These are phyloP conservation scores for Enteromius anoplus DNA, from an alignment of 2,797 vertebrate species.

Conservation along the genomic window DNA sequence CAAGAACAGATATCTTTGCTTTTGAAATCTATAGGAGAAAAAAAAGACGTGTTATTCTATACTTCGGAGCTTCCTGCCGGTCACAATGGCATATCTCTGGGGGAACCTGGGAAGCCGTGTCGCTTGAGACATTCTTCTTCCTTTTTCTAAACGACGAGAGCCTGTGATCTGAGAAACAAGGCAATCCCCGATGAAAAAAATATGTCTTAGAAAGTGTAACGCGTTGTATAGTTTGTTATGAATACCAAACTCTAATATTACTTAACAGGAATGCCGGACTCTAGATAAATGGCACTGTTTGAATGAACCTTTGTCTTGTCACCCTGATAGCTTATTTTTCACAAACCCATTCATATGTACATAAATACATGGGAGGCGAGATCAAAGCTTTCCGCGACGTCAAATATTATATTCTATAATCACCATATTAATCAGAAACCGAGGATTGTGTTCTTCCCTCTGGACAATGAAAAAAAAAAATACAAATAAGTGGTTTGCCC, in stretches of 20 bases:
- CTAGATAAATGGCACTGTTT: slow-evolving; percentile 53
- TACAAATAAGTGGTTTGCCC: not conserved
- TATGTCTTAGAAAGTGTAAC: slow-evolving; percentile 68
- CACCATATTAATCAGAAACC: slow-evolving; percentile 14
- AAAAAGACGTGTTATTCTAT: slow-evolving; percentile 79
- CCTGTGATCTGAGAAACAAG: slow-evolving; percentile 72
- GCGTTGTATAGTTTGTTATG: slow-evolving; percentile 65
- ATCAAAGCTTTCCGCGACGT: slow-evolving; percentile 25
- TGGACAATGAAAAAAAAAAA: not conserved
- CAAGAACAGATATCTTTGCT: slow-evolving; percentile 51
- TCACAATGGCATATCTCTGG: slow-evolving; percentile 79
- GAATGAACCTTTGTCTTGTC: slow-evolving; percentile 57
- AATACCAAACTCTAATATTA: slow-evolving; percentile 72
- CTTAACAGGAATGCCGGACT: slow-evolving; percentile 67
- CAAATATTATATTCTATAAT: slow-evolving; percentile 9
- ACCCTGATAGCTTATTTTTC: slow-evolving; percentile 45
- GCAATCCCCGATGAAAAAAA: slow-evolving; percentile 69
- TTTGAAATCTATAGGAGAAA: slow-evolving; percentile 74
- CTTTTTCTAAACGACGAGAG: slow-evolving; percentile 71
- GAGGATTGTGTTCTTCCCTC: not conserved
- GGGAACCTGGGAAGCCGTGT: slow-evolving; percentile 76
- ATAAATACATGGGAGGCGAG: not conserved
- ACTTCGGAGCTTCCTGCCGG: slow-evolving; percentile 76
- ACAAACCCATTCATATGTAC: slow-evolving; percentile 24
- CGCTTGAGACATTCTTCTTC: slow-evolving; percentile 72